phyloP scores from a whole-genome alignment of 2,888 invertebrate genomes.

The Dermolepida albohirtum region DNA sequence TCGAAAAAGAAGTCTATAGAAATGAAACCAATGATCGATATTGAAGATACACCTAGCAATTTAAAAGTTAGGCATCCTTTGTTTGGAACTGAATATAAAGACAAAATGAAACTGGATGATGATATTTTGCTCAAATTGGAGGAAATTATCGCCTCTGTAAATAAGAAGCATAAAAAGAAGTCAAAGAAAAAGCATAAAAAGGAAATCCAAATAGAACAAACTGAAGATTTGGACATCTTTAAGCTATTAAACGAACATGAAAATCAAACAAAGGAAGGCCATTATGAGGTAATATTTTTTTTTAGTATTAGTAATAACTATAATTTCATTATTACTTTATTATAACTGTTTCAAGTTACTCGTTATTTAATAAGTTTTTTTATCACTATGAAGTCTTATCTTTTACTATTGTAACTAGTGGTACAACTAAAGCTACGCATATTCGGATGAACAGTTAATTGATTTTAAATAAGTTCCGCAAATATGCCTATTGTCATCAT shows the following conservation, averaged over 20 bases:
- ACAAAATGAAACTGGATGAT: constrained; percentile 53
- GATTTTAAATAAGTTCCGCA: no score
- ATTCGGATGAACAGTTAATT: no score
- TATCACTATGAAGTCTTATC: no score
- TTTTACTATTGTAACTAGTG: no score
- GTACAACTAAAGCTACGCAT: no score
- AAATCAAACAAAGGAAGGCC: background rate
- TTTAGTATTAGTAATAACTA: background rate
- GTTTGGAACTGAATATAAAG: constrained; percentile 55
- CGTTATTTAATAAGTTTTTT: no score
- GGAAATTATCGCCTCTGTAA: constrained; percentile 8
- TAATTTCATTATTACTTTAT: no score
- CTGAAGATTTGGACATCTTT: constrained; percentile 49
- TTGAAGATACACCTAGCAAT: constrained; percentile 50
- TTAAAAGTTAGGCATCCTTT: constrained; percentile 57
- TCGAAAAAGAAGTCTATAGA: constrained; percentile 43
- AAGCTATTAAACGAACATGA: constrained; percentile 27
- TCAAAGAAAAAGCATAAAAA: constrained; percentile 29
- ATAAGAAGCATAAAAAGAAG: constrained; percentile 41
- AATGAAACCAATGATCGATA: constrained; percentile 43
- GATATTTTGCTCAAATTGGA: constrained; percentile 51
- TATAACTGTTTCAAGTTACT: no score
- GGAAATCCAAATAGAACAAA: constrained; percentile 20
- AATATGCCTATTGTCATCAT: no score
- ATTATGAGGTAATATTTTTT: background rate